Evolutionary conservation across 2,113 vertebrate genomes (phyloP).

Genomic region (Nansenia antarctica): DNA sequence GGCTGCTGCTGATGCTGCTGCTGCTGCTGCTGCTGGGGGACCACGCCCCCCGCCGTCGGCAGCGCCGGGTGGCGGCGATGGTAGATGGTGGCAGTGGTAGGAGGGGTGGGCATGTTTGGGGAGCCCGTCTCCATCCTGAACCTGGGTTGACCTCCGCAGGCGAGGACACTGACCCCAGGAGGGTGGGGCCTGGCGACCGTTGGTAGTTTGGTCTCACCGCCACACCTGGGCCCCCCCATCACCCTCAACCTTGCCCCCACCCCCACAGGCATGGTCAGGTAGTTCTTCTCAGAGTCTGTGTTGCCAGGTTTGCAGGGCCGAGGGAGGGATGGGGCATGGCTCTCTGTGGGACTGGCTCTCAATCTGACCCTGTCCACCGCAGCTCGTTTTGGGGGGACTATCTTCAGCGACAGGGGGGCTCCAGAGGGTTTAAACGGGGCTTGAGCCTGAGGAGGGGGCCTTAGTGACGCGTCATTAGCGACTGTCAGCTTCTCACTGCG

Average conservation of each 20-base stretch:
- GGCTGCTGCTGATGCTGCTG: too few species aligned
- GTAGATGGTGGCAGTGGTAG: constrained; percentile 69
- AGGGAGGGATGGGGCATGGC: constrained; percentile 30
- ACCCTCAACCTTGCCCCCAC: too few species aligned
- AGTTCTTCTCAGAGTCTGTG: constrained; percentile 84
- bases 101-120: constrained; percentile 36
- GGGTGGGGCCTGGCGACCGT: constrained; percentile 38
- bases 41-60: too few species aligned
- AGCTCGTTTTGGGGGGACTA: constrained; percentile 49
- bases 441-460: constrained; percentile 30
- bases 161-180: constrained; percentile 30
- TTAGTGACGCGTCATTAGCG: constrained; percentile 39
- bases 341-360: constrained; percentile 44
- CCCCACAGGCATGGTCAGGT: constrained; percentile 84
- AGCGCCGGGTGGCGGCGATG: constrained; percentile 74
- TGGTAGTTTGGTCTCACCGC: constrained; percentile 47
- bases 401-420: constrained; percentile 66
- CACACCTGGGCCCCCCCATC: too few species aligned
- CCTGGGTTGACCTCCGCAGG: constrained; percentile 15
- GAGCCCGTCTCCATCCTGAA: constrained; percentile 57
- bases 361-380: constrained; percentile 51
- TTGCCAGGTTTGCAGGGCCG: constrained; percentile 23
- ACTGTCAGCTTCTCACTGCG: constrained; percentile 44
- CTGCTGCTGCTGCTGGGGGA: constrained; percentile 43
- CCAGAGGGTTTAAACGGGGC: constrained; percentile 27